A percentile compares a stretch with the other conserved stretches of the same genome.
These are phyloP conservation scores for Drosophila baimaii DNA, from an alignment of 1,140 invertebrate genomes.

Conservation along the genomic window DNA sequence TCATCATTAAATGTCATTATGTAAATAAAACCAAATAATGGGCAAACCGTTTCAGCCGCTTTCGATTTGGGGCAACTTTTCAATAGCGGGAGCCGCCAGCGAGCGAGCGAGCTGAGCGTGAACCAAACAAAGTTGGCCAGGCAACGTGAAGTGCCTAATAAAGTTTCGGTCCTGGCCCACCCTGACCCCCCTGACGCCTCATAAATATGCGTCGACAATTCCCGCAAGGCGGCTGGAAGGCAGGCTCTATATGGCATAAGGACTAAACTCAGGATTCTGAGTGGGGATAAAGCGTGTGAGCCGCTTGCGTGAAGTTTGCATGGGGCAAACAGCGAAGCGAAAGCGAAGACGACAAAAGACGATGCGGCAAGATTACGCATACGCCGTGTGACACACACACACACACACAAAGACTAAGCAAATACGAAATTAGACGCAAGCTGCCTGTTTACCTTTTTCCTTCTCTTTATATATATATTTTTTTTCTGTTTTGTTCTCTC, in stretches of 20 bases:
- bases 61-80: constrained; percentile 62
- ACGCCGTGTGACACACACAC: constrained; percentile 54
- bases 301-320: constrained; percentile 55
- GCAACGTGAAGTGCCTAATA: constrained; percentile 63
- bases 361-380: constrained; percentile 70
- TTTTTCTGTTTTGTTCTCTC: neutral
- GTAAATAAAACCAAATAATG: constrained; percentile 72
- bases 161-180: constrained; percentile 50
- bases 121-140: constrained; percentile 35
- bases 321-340: constrained; percentile 23
- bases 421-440: constrained; percentile 66
- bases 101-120: neutral
- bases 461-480: constrained; percentile 12
- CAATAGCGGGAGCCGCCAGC: constrained; percentile 32
- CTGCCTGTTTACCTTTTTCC: constrained; percentile 9
- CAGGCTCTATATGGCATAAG: too few relatives aligned
- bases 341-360: constrained; percentile 25
- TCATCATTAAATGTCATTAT: constrained; percentile 79
- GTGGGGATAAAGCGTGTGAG: constrained; percentile 47
- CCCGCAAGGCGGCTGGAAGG: constrained; percentile 53
- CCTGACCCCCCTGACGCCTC: constrained; percentile 15
- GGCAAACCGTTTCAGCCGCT: constrained; percentile 38
- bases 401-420: constrained; percentile 39
- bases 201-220: constrained; percentile 78
- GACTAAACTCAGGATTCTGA: neutral